These are phyloP conservation scores for Aricia agestis DNA, from an alignment of 1,140 invertebrate genomes.

Conservation along the genomic window DNA sequence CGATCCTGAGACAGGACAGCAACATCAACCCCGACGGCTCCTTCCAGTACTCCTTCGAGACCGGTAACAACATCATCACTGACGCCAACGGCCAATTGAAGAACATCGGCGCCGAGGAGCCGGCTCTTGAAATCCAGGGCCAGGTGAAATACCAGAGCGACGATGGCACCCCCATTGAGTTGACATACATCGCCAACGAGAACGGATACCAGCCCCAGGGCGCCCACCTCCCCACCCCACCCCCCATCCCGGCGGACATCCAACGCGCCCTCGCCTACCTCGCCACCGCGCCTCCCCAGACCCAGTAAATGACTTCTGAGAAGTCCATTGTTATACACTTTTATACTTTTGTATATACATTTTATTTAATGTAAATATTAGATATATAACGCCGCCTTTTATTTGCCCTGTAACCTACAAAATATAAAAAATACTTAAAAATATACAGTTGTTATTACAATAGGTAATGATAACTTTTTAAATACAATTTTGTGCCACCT, in stretches of 20 bases:
- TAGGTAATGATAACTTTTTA: too few species aligned
- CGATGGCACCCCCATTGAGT: constrained; percentile 76
- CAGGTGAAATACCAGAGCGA: constrained; percentile 80
- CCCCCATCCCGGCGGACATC: constrained; percentile 81
- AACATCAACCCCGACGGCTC: constrained; percentile 81
- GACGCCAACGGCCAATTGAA: constrained; percentile 75
- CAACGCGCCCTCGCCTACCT: constrained; percentile 76
- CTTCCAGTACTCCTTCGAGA: constrained; percentile 79
- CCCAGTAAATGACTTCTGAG: constrained; percentile 31
- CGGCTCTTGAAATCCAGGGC: constrained; percentile 70
- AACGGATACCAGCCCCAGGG: constrained; percentile 78
- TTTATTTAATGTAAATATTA: constrained; percentile 16
- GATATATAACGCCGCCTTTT: neutral
- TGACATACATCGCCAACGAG: constrained; percentile 81
- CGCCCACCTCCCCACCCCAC: constrained; percentile 80
- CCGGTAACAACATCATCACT: constrained; percentile 77
- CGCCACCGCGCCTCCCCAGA: constrained; percentile 58
- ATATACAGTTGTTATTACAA: too few species aligned
- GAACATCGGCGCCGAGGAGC: constrained; percentile 71
- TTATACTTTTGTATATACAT: constrained; percentile 20
- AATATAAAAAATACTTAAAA: neutral
- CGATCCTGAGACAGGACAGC: constrained; percentile 78
- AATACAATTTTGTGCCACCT: too few species aligned
- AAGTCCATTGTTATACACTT: constrained; percentile 22
- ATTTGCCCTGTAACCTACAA: neutral